Evolutionary conservation across 2,888 invertebrate species (phyloP), one percentile per base, ranked within the genome.

Genomic region (Baronia brevicornis): DNA sequence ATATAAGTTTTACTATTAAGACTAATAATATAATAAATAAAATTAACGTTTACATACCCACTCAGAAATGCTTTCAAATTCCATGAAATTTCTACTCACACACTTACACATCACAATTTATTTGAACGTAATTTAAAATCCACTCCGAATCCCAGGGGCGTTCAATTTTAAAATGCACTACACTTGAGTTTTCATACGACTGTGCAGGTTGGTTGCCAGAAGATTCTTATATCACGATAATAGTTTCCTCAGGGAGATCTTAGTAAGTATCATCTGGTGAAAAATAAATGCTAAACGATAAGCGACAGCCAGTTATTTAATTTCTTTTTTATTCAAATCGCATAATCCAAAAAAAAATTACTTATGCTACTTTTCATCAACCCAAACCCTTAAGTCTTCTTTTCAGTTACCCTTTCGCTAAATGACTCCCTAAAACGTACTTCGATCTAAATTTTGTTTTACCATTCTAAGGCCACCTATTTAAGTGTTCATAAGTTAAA

Each of bases 111-210:
- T 51, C 69, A 78, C 79, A 71, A 80, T 80, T 79, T 46, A 80
- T 80, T 80, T 75, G 67, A 74, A 36, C 74, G 75, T 79, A 80
- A 80, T 78, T 79, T 78, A 80, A 77, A 70, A 67, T 64, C 60
- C 52, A 60, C 60, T 61, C 64, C 56, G 51, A 53, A 44, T 52
- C 26, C 52, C 57, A 51, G 70, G 80, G 80, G 77, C 72, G 77
- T 72, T 71, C 62, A 78, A 70, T 69, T 72, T 82, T 79, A 78
- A 82, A 80, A 82, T 82, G 79, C 80, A 82, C 80, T 79, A 75
- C 80, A 82, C 77, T 72, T 48, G 48, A 54, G 60, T 70, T 80
- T 80, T 72, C 77, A 62, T 74, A 63, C 78, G 62, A 58, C 66
- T 65, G 60, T 70, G 75, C 79, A 80, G 80, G 80, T 82, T 78